Conservation (phyloP, 2,797 vertebrate species). For the Odontamblyopus rebecca region DNA sequence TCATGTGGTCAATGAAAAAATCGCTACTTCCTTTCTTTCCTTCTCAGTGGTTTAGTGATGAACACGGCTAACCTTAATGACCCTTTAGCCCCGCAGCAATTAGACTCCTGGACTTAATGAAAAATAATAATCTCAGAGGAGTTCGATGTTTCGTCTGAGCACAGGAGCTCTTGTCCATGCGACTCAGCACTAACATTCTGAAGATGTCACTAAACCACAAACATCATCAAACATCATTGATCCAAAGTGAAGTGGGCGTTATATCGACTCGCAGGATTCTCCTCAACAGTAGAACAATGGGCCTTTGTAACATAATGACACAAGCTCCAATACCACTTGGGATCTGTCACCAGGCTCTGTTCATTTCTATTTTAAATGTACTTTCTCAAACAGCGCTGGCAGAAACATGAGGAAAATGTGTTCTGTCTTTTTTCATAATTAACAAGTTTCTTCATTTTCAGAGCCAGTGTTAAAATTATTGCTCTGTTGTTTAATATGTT, state of each 20-base stretch:
- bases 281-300: neutral
- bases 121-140: slow-evolving; percentile 4
- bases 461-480: neutral
- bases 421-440: too few relatives aligned
- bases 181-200: neutral
- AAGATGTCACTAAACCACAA: neutral
- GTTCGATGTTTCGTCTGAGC: neutral
- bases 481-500: neutral
- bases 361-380: neutral
- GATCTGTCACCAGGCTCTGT: neutral
- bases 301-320: neutral
- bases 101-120: neutral
- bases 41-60: neutral
- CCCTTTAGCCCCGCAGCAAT: neutral
- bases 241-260: neutral
- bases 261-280: neutral
- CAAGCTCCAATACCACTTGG: neutral
- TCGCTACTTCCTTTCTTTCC: neutral
- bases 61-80: neutral
- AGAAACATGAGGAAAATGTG: neutral
- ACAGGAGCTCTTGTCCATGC: neutral
- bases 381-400: neutral
- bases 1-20: slow-evolving; percentile 1
- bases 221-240: neutral
- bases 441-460: too few relatives aligned